These are phyloP conservation scores for Agriotes lineatus DNA, from an alignment of 2,888 invertebrate genomes.

Conservation along the genomic window DNA sequence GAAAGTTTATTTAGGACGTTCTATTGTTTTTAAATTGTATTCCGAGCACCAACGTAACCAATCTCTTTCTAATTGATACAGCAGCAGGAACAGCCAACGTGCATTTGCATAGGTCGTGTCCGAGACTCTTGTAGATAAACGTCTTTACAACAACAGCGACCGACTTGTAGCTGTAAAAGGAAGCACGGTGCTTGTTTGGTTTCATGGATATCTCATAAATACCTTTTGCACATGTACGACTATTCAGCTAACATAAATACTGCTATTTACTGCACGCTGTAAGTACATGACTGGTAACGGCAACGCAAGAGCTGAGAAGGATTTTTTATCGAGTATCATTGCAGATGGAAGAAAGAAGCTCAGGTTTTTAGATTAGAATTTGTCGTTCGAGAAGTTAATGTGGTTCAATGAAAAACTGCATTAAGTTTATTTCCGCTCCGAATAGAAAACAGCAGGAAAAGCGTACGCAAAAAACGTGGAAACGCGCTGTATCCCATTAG, in stretches of 20 bases:
- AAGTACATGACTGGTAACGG: no score
- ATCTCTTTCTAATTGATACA: slow-evolving; percentile 8
- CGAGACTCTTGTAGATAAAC: slow-evolving; percentile 8
- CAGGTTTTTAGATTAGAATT: background rate
- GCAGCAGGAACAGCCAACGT: background rate
- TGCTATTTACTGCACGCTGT: no score
- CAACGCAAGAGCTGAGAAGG: no score
- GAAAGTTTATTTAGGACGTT: no score
- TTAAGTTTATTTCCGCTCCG: slow-evolving; percentile 26
- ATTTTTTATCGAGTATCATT: no score
- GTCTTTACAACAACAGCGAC: slow-evolving; percentile 4
- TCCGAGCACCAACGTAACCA: no score
- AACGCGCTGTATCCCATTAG: slow-evolving; percentile 27
- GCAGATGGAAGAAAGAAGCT: background rate
- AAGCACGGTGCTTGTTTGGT: slow-evolving; percentile 5
- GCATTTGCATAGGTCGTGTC: slow-evolving; percentile 18
- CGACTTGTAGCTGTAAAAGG: slow-evolving; percentile 18
- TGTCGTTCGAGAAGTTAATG: no score
- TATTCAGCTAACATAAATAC: background rate
- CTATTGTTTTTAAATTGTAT: no score
- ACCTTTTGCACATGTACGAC: background rate
- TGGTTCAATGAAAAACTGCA: slow-evolving; percentile 2
- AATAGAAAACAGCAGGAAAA: slow-evolving; percentile 12
- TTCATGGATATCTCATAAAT: slow-evolving; percentile 4
- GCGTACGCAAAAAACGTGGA: slow-evolving; percentile 15